phyloP scores from a whole-genome alignment of 2,888 invertebrate genomes.

The Cenopis cana region DNA sequence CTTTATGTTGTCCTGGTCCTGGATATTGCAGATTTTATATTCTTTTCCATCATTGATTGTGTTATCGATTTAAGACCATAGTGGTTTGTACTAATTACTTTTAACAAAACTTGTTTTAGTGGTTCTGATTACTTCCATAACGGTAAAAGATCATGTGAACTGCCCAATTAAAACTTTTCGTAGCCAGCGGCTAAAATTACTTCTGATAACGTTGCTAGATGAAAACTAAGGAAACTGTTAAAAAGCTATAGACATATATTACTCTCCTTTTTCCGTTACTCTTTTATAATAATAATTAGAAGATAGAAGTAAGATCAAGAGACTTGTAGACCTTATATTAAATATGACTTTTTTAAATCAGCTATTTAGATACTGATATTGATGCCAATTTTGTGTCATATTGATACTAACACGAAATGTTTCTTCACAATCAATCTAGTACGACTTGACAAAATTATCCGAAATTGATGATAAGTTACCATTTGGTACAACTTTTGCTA shows the following conservation, averaged over 20 bases:
- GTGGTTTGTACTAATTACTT: neutral
- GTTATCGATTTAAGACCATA: neutral
- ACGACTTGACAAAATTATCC: no score
- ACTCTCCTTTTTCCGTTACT: neutral
- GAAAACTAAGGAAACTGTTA: slow-evolving; percentile 1
- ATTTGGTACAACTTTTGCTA: no score
- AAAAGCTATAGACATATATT: neutral
- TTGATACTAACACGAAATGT: no score
- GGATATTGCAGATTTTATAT: neutral
- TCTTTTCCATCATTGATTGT: neutral
- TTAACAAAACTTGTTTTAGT: neutral
- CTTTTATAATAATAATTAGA: no score
- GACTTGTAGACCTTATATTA: neutral
- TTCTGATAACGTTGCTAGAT: neutral
- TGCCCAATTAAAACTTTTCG: slow-evolving; percentile 23
- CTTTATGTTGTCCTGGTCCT: neutral
- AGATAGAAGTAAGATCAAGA: neutral
- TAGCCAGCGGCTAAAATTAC: neutral
- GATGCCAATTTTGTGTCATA: no score
- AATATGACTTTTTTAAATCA: no score
- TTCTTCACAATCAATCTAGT: no score
- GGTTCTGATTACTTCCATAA: neutral
- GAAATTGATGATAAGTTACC: no score
- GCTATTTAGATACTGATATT: no score
- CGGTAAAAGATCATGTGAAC: slow-evolving; percentile 11